These are phyloP conservation scores for Heterodera filipjevi DNA, from an alignment of 2,888 invertebrate species.

Conservation along the genomic window DNA sequence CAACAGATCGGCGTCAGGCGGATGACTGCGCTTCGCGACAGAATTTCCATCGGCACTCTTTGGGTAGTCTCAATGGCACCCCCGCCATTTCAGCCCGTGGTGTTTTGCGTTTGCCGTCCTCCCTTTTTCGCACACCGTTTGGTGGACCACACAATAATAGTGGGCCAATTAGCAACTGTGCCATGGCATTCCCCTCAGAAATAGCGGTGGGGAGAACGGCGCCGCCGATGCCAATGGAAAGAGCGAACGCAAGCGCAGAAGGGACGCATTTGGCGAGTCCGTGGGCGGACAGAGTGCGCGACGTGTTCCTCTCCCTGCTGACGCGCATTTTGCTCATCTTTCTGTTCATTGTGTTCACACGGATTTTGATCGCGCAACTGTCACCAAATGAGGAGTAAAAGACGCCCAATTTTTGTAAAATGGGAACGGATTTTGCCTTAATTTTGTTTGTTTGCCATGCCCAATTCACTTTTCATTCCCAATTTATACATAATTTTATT, in stretches of 20 bases:
- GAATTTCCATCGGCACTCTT: not conserved
- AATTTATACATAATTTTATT: no score
- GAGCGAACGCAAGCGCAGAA: not conserved
- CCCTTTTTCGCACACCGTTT: not conserved
- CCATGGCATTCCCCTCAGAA: not conserved
- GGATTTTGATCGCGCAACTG: slow-evolving; percentile 23
- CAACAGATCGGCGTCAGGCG: not conserved
- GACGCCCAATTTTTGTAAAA: no score
- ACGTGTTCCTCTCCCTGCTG: slow-evolving; percentile 25
- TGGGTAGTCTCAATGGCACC: not conserved
- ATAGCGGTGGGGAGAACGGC: not conserved
- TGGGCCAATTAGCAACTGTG: not conserved
- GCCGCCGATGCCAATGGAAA: not conserved
- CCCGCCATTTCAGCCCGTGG: not conserved
- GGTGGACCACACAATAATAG: not conserved
- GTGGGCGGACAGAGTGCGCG: slow-evolving; percentile 18
- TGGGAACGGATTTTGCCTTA: no score
- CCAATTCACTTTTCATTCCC: no score
- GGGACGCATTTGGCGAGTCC: not conserved
- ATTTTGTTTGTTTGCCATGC: no score
- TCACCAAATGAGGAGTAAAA: slow-evolving; percentile 5
- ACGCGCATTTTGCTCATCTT: slow-evolving; percentile 21
- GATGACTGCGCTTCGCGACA: not conserved
- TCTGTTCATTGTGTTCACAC: slow-evolving; percentile 22
- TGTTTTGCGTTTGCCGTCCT: not conserved